These are phyloP conservation scores for Ictidomys tridecemlineatus DNA, from an alignment of 2,113 vertebrate species.

Conservation along the genomic window DNA sequence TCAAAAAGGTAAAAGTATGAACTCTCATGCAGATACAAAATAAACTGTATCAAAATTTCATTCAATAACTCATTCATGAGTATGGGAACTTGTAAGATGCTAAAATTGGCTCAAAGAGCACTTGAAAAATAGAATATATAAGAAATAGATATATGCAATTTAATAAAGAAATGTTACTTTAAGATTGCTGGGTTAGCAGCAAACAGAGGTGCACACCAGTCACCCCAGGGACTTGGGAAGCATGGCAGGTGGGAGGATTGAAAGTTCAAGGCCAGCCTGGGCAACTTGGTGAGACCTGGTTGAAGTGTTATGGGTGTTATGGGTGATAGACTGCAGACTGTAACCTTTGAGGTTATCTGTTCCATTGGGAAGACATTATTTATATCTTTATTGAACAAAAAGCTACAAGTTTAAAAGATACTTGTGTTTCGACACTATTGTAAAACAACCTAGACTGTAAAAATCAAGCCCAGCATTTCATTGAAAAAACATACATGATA, in stretches of 20 bases:
- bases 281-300: too few relatives aligned
- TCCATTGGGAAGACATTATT: neutral
- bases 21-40: neutral
- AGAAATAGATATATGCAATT: neutral
- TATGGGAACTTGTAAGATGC: neutral
- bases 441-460: neutral
- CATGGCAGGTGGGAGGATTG: too few relatives aligned
- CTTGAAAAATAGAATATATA: neutral
- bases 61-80: neutral
- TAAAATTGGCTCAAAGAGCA: neutral
- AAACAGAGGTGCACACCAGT: too few relatives aligned
- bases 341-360: neutral
- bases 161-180: constrained; percentile 3
- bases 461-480: neutral
- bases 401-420: neutral
- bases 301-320: neutral
- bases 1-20: neutral
- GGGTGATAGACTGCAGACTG: neutral
- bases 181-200: neutral
- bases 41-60: neutral
- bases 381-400: constrained; percentile 3
- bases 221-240: too few relatives aligned
- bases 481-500: neutral
- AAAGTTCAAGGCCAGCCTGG: too few relatives aligned
- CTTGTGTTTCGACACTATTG: neutral